Evolutionary conservation across 2,797 vertebrate species (phyloP), one percentile per base, ranked within the genome.

Genomic region (Chelon labrosus): DNA sequence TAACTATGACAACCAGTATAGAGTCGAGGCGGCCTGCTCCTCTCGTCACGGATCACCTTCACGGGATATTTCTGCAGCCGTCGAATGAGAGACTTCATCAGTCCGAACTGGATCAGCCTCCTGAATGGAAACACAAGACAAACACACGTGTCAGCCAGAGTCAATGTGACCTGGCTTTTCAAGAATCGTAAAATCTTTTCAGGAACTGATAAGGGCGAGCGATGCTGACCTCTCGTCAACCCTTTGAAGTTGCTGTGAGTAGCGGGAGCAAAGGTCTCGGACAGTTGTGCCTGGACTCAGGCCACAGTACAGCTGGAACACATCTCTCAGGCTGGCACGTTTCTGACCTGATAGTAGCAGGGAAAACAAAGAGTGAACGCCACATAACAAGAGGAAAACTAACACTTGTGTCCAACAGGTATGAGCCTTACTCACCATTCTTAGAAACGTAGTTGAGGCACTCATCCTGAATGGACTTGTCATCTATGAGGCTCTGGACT

Each of bases 1-100:
- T 98, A 99, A 91, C 98, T 99, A 82, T 99, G 98, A 65, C 96
- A 97, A 31, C 98, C 98, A 0, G 98, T 99, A 65, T 96, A 99
- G 19, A 99, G 96, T 13, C 96, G 95, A 16, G 97, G 97, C 0
- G 95, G 96, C 60, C 95, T 95, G 89, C 95, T 97, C 56, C 94
- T 93, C 69, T 98, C 97, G 0, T 99, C 97, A 0, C 93, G 94
- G 0, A 93, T 79, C 0, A 98, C 94, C 84, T 98, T 98, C 44
- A 99, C 97, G 0, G 98, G 98, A 75, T 98, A 99, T 67, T 99
- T 99, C 90, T 99, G 98, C 53, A 99, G 95, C 42, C 97, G 93
- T 2, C 98, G 95, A 87, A 99, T 99, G 17, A 99, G 94, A 70
- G 92, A 95, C 89, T 97, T 98, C 96, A 99, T 99, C 79, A 99